Base-by-base conservation (phyloP, 1,140 invertebrate species). In the Ceratoteleas bidentatus region DNA sequence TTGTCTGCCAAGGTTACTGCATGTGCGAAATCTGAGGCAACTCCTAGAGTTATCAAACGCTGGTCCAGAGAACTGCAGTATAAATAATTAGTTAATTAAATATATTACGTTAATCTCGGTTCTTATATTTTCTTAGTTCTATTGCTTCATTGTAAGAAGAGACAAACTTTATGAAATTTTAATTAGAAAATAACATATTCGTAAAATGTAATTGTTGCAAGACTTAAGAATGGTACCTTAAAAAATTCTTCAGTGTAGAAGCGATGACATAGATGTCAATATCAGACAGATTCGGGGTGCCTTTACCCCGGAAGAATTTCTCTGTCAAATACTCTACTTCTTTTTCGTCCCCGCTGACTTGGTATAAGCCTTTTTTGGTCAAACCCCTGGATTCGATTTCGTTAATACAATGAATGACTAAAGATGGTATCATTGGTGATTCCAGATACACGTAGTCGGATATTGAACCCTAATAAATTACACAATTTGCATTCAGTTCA, bases 321-420 rank as follows among this genome's bases (percentile, higher is more conserved):
- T 24, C 24, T 24, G 24, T 24, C 24, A 24, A 24, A 24, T 24
- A 24, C 1, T 24, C 97, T 0, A 98, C 95, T 64, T 98, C 96
- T 68, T 94, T 93, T 36, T 96, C 95, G 5, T 95, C 94, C 14
- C 98, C 98, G 62, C 96, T 95, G 38, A 99, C 93, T 58, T 98
- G 94, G 90, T 99, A 99, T 0, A 99, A 91, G 2, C 98, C 98
- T 33, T 96, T 93, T 92, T 98, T 96, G 6, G 90, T 93, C 11
- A 99, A 91, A 0, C 95, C 98, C 33, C 97, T 91, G 3, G 94
- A 92, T 92, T 99, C 98, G 36, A 99, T 94, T 91, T 99, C 98
- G 85, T 97, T 97, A 6, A 99, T 94, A 88, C 98, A 99, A 88
- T 99, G 97, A 47, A 99, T 95, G 76, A 99, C 93, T 0, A 99